These are phyloP conservation scores for Zingel zingel DNA, from an alignment of 2,113 vertebrate species.

Conservation along the genomic window DNA sequence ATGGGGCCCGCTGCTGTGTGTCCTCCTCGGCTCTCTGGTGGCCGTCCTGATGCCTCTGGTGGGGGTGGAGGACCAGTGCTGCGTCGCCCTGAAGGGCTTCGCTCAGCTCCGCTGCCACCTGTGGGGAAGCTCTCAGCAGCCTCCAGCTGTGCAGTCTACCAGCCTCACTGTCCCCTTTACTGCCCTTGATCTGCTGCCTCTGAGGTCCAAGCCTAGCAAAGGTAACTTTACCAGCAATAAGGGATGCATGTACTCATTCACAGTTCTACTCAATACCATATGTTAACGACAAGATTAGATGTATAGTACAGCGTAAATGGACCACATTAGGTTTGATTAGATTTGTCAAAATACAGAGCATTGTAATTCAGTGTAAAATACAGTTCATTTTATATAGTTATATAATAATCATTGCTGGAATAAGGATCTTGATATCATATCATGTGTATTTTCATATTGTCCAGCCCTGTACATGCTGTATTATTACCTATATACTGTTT, in stretches of 20 bases:
- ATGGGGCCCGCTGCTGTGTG: conserved; percentile 86
- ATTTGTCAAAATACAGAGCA: too few relatives aligned
- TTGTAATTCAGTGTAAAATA: not conserved
- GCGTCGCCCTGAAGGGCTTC: conserved; percentile 83
- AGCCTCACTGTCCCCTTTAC: conserved; percentile 89
- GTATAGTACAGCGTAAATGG: too few relatives aligned
- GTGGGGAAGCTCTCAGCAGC: conserved; percentile 68
- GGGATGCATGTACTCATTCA: not conserved
- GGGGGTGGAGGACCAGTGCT: conserved; percentile 86
- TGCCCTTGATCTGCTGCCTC: conserved; percentile 85
- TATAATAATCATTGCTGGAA: not conserved
- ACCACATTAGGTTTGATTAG: not conserved
- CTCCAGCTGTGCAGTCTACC: conserved; percentile 82
- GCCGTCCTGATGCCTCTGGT: conserved; percentile 87
- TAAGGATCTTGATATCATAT: not conserved
- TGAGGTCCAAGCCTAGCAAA: conserved; percentile 86
- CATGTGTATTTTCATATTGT: not conserved
- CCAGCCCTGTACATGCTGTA: not conserved
- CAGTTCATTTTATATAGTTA: too few relatives aligned
- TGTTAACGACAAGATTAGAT: not conserved
- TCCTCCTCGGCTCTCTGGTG: conserved; percentile 86
- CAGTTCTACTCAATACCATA: not conserved
- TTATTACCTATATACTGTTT: not conserved
- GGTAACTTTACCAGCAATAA: conserved; percentile 77
- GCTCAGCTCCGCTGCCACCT: conserved; percentile 85